Evolutionary conservation across 2,888 invertebrate species (phyloP).

Genomic region (Abscondita cerata): DNA sequence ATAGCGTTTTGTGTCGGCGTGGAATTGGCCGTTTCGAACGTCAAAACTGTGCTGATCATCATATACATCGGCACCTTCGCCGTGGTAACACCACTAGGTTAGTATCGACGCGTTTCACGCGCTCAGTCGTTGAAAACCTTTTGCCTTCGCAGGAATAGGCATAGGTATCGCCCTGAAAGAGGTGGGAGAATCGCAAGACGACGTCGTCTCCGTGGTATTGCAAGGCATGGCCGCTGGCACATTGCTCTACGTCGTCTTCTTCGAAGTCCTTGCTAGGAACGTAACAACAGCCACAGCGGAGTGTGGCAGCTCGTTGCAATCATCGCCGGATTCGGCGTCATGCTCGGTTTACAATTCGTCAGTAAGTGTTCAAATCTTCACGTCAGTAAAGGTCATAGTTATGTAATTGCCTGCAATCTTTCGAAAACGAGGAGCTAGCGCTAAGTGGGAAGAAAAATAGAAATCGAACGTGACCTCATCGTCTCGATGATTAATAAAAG

Average conservation of each 20-base stretch:
- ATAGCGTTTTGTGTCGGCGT: conserved; percentile 72
- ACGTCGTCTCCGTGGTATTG: conserved; percentile 62
- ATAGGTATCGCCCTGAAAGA: conserved; percentile 66
- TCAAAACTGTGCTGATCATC: conserved; percentile 58
- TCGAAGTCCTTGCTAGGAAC: conserved; percentile 81
- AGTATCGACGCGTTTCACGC: conserved; percentile 30
- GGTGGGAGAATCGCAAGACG: conserved; percentile 51
- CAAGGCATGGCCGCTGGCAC: conserved; percentile 83
- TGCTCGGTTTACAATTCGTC: conserved; percentile 61
- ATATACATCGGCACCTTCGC: conserved; percentile 70
- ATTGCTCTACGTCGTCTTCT: conserved; percentile 80
- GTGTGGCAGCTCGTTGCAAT: conserved; percentile 65
- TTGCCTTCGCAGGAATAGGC: conserved; percentile 62
- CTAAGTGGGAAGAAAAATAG: too few species aligned
- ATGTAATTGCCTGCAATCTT: too few species aligned
- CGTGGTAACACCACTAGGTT: conserved; percentile 68
- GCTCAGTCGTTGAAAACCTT: too few species aligned
- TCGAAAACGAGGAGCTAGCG: too few species aligned
- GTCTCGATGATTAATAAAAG: too few species aligned
- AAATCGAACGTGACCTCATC: too few species aligned
- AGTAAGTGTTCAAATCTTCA: conserved; percentile 50
- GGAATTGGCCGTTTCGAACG: conserved; percentile 66
- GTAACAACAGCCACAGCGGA: conserved; percentile 65
- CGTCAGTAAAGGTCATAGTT: too few species aligned
- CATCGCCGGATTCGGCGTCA: conserved; percentile 64